phyloP scores from a whole-genome alignment of 2,888 invertebrate species.

The Creontiades dilutus region DNA sequence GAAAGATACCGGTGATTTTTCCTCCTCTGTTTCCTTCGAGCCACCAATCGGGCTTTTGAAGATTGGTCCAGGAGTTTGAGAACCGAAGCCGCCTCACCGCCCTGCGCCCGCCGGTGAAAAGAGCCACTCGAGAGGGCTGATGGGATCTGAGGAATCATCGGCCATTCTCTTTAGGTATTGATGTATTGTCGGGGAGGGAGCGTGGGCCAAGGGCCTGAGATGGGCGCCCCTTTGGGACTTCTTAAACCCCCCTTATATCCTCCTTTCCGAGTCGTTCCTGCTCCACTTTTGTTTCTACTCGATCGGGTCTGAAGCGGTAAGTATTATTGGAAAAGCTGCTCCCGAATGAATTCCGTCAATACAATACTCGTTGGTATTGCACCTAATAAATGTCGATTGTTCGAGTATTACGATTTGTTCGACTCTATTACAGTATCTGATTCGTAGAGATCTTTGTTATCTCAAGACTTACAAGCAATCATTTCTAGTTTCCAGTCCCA shows the following conservation, averaged over 20 bases:
- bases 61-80: neutral
- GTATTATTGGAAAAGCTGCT: too few species aligned
- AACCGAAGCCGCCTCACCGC: slow-evolving; percentile 26
- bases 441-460: too few species aligned
- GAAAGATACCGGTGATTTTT: slow-evolving; percentile 54
- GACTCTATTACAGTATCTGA: too few species aligned
- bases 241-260: neutral
- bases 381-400: too few species aligned
- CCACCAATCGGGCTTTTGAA: neutral
- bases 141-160: slow-evolving; percentile 42
- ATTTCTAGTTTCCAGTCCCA: too few species aligned
- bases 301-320: neutral
- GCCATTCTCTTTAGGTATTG: slow-evolving; percentile 56
- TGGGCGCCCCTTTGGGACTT: neutral
- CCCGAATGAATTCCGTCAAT: too few species aligned
- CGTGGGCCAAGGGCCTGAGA: neutral
- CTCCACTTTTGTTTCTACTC: neutral
- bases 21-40: slow-evolving; percentile 9
- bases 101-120: too few species aligned
- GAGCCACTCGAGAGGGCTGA: slow-evolving; percentile 36
- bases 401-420: too few species aligned
- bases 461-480: too few species aligned
- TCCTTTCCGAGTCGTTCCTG: neutral
- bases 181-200: slow-evolving; percentile 54
- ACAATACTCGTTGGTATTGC: too few species aligned